phyloP scores from a whole-genome alignment of 2,797 vertebrate species.

The Menidia menidia region DNA sequence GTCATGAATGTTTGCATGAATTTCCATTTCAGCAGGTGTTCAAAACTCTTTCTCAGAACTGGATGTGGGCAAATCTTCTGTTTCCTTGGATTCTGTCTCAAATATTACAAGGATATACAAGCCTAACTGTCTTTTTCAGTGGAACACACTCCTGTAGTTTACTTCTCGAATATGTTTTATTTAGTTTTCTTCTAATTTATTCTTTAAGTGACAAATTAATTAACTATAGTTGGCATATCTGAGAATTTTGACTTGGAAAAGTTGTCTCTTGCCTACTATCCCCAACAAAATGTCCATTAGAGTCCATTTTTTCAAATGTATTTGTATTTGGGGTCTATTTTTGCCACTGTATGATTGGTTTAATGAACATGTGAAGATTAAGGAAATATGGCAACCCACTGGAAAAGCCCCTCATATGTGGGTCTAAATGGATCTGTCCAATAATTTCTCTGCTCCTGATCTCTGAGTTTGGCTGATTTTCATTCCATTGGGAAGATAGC shows the following conservation, averaged over 20 bases:
- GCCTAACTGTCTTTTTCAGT: conserved; percentile 15
- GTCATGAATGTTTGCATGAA: conserved; percentile 31
- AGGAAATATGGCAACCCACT: conserved; percentile 12
- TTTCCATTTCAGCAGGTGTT: conserved; percentile 13
- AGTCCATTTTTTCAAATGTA: background rate
- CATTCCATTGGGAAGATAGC: background rate
- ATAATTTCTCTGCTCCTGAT: conserved; percentile 1
- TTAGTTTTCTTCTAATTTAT: no score
- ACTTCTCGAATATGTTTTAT: no score
- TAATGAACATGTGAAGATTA: background rate
- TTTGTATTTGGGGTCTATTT: background rate
- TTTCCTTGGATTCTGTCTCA: conserved; percentile 22
- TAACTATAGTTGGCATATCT: no score
- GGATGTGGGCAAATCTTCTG: conserved; percentile 1
- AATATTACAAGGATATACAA: conserved; percentile 6
- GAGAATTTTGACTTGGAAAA: no score
- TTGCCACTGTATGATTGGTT: background rate
- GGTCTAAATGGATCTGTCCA: background rate
- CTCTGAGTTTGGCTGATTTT: background rate
- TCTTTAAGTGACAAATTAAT: no score
- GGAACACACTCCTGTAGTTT: background rate
- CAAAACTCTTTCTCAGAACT: conserved; percentile 6
- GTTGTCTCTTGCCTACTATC: no score
- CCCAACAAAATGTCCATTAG: background rate
- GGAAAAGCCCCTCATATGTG: conserved; percentile 5